These are phyloP conservation scores for Dorcus parallelipipedus DNA, from an alignment of 2,888 invertebrate species.

Conservation along the genomic window DNA sequence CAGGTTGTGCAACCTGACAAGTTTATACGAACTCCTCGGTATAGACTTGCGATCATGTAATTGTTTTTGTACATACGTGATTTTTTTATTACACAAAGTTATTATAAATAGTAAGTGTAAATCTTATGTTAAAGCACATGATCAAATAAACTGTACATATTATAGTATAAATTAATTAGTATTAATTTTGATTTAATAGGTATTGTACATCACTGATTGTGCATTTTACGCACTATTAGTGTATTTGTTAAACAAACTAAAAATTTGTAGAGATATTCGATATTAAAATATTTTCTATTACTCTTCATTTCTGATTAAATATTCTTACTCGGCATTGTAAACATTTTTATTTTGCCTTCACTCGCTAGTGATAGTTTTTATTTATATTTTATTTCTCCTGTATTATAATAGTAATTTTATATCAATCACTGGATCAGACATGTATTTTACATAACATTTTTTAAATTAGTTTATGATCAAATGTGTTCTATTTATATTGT, in stretches of 20 bases:
- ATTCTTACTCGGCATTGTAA: neutral
- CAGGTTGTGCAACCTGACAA: constrained; percentile 25
- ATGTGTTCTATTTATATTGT: constrained; percentile 29
- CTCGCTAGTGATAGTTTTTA: constrained; percentile 15
- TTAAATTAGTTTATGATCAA: constrained; percentile 22
- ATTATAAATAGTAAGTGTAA: constrained; percentile 37
- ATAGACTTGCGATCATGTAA: constrained; percentile 33
- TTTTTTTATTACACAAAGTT: constrained; percentile 43
- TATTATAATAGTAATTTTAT: constrained; percentile 12
- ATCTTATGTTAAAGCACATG: constrained; percentile 34
- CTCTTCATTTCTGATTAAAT: constrained; percentile 2
- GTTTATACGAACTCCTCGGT: constrained; percentile 24
- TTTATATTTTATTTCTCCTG: neutral
- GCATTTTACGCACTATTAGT: constrained; percentile 21
- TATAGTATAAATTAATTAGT: constrained; percentile 29
- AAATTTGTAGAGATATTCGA: constrained; percentile 6
- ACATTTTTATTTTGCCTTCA: constrained; percentile 10
- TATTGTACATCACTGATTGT: constrained; percentile 27
- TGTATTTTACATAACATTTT: constrained; percentile 19
- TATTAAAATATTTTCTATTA: constrained; percentile 8
- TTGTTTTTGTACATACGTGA: constrained; percentile 50
- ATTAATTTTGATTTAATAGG: constrained; percentile 27
- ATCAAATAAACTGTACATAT: constrained; percentile 38
- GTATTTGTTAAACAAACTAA: constrained; percentile 16
- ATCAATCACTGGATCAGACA: constrained; percentile 1